Evolutionary conservation across 2,113 vertebrate genomes (phyloP).

Genomic region (Eulacestoma nigropectus): DNA sequence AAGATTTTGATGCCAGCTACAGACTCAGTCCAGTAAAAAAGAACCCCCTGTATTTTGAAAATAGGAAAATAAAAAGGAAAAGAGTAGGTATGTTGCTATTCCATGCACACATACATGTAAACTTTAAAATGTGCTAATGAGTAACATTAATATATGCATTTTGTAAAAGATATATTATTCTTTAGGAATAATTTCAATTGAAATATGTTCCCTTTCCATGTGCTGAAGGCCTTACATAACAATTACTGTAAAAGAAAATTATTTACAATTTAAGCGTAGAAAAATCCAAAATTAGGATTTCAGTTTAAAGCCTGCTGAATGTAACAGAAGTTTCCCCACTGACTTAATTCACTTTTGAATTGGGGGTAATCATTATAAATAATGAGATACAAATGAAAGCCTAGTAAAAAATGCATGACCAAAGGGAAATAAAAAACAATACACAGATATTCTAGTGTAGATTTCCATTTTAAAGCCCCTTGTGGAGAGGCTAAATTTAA

Average conservation of each 20-base stretch:
- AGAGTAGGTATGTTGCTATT: background rate
- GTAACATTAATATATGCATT: background rate
- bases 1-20: background rate
- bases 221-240: background rate
- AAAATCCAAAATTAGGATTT: background rate
- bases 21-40: background rate
- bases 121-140: background rate
- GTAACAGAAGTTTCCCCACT: background rate
- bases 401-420: background rate
- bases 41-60: background rate
- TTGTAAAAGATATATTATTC: background rate
- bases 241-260: background rate
- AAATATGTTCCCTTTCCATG: background rate
- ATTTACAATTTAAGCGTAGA: background rate
- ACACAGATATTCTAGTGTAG: background rate
- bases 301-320: background rate
- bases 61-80: background rate
- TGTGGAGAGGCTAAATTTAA: background rate
- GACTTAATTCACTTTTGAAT: background rate
- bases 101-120: background rate
- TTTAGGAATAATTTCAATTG: background rate
- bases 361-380: background rate
- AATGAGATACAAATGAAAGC: background rate
- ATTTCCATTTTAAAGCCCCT: background rate
- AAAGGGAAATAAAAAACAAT: background rate